phyloP scores from a whole-genome alignment of 2,113 vertebrate species.

The Microtus richardsoni region DNA sequence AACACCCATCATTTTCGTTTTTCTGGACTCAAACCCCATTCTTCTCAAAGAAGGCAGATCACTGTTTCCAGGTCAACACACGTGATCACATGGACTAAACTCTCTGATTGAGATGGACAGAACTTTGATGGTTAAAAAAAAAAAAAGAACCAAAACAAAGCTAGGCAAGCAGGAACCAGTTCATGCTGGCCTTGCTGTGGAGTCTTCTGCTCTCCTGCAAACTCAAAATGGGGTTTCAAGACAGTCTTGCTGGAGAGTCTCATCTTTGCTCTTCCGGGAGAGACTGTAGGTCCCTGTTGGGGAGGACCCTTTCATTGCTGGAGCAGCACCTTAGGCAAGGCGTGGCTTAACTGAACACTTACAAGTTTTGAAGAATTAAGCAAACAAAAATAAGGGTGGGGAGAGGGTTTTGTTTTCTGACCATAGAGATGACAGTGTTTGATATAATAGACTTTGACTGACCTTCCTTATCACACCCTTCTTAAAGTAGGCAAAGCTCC shows the following conservation, averaged over 20 bases:
- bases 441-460: not conserved
- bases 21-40: slow-evolving; percentile 14
- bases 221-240: slow-evolving; percentile 7
- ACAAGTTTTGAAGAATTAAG: not conserved
- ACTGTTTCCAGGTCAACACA: not conserved
- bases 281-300: not conserved
- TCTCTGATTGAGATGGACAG: not conserved
- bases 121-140: not conserved
- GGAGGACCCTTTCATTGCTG: not conserved
- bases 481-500: not conserved
- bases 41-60: not conserved
- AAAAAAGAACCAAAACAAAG: no score
- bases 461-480: not conserved
- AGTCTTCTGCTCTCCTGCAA: not conserved
- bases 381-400: not conserved
- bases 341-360: not conserved
- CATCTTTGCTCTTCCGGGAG: not conserved
- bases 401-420: not conserved
- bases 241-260: not conserved
- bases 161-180: not conserved
- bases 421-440: not conserved
- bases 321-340: not conserved
- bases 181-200: not conserved
- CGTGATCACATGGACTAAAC: not conserved
- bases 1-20: not conserved